phyloP scores from a whole-genome alignment of 2,113 vertebrate species.

The Aptenodytes forsteri region DNA sequence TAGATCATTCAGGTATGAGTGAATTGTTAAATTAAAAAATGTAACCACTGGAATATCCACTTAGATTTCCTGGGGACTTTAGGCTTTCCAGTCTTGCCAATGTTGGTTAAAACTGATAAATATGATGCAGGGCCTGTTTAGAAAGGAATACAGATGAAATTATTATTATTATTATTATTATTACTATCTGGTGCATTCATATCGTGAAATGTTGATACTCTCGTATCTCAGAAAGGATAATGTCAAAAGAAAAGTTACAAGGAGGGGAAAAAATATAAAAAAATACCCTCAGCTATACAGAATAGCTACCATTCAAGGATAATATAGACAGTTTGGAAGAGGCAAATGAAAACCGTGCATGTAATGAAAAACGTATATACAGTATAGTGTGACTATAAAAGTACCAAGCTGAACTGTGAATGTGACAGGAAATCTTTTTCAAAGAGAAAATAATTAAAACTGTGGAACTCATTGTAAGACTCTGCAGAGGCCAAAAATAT shows the following conservation, averaged over 20 bases:
- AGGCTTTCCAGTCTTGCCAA: not conserved
- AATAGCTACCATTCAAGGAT: not conserved
- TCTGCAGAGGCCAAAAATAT: not conserved
- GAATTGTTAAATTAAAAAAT: not conserved
- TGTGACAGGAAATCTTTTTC: not conserved
- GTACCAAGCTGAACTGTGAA: not conserved
- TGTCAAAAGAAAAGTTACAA: not conserved
- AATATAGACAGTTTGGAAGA: not conserved
- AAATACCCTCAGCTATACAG: not conserved
- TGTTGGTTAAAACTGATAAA: not conserved
- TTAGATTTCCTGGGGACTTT: not conserved
- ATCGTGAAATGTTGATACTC: not conserved
- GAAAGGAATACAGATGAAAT: not conserved
- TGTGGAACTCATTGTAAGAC: not conserved
- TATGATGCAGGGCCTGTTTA: not conserved
- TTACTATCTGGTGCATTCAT: not conserved
- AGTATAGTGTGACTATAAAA: not conserved
- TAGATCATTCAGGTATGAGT: not conserved
- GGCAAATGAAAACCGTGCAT: not conserved
- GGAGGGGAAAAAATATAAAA: accelerated
- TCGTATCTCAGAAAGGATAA: not conserved
- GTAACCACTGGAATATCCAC: not conserved
- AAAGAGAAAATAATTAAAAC: constrained; percentile 20
- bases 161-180: too few species aligned
- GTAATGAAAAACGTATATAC: not conserved